Evolutionary conservation across 1,140 invertebrate species (phyloP).

Genomic region (Caenorhabditis tropicalis): DNA sequence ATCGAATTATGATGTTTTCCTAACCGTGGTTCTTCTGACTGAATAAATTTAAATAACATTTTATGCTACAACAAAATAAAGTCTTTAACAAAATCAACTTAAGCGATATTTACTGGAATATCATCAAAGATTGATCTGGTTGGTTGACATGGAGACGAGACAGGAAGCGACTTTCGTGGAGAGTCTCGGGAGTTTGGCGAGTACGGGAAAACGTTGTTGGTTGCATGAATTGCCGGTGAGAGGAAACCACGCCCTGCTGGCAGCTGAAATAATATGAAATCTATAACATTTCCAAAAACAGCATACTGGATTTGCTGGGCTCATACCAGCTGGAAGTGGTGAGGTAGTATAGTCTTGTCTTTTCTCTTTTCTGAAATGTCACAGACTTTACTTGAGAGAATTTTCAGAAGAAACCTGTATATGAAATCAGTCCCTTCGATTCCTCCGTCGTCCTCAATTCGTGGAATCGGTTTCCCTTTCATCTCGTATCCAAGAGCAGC

Average conservation of each 20-base stretch:
- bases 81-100: background rate
- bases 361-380: slow-evolving; percentile 5
- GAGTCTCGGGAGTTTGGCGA: background rate
- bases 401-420: background rate
- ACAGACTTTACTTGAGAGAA: background rate
- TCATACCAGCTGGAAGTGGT: background rate
- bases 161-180: background rate
- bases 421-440: background rate
- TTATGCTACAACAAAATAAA: background rate
- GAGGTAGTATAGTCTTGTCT: background rate
- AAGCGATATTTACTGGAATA: background rate
- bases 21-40: too few species aligned
- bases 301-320: background rate
- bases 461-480: background rate
- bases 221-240: background rate
- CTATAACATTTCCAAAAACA: too few species aligned
- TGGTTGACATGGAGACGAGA: background rate
- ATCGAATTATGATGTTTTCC: too few species aligned
- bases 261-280: background rate
- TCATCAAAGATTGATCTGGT: background rate
- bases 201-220: background rate
- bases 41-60: background rate
- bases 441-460: background rate
- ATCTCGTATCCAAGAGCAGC: slow-evolving; percentile 13
- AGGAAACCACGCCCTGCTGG: slow-evolving; percentile 9